phyloP scores from a whole-genome alignment of 1,140 invertebrate genomes.

The Diuraphis noxia region DNA sequence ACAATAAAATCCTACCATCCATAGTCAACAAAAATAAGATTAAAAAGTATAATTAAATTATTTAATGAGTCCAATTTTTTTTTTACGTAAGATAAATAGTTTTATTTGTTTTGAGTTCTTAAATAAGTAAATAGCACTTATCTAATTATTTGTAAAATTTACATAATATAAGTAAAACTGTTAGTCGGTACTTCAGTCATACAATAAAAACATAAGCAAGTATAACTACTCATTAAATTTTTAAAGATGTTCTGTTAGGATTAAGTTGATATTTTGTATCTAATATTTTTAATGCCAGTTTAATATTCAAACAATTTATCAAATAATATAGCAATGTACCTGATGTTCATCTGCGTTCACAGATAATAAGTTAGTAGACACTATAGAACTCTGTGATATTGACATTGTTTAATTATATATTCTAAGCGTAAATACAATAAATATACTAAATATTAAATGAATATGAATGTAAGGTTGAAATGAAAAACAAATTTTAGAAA shows the following conservation, averaged over 20 bases:
- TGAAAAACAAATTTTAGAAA: not conserved
- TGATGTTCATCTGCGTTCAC: not conserved
- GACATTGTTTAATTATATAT: not conserved
- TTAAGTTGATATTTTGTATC: not conserved
- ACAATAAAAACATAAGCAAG: not conserved
- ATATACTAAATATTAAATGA: not conserved
- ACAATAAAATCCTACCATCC: not conserved
- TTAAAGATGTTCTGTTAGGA: not conserved
- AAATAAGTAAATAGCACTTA: not conserved
- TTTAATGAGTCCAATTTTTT: slow-evolving; percentile 7
- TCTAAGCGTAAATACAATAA: not conserved
- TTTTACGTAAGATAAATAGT: not conserved
- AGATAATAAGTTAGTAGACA: slow-evolving; percentile 25
- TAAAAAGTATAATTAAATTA: not conserved
- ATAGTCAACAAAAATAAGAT: not conserved
- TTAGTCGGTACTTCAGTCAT: not conserved
- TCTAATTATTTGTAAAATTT: not conserved
- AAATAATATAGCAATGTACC: not conserved
- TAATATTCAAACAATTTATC: not conserved
- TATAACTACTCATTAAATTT: not conserved
- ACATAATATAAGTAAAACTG: not conserved
- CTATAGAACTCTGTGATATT: not conserved
- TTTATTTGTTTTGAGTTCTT: not conserved
- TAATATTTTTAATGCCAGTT: not conserved
- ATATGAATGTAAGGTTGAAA: not conserved